phyloP scores from a whole-genome alignment of 2,888 invertebrate species.

The Tricholauxania praeusta region DNA sequence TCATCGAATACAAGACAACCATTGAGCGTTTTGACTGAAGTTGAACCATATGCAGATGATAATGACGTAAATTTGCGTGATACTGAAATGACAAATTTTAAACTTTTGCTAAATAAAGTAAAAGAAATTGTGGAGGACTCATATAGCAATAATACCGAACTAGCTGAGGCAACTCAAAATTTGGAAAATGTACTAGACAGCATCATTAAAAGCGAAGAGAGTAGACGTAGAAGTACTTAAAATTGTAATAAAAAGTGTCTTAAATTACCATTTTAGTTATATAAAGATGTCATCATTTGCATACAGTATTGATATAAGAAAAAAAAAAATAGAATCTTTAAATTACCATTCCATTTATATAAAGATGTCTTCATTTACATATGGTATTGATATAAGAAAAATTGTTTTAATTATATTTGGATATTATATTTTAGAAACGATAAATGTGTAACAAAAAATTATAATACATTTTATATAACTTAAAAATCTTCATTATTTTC shows the following conservation, averaged over 20 bases:
- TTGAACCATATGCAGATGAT: conserved; percentile 33
- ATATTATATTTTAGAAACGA: no score
- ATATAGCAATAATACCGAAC: conserved; percentile 66
- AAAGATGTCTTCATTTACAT: background rate
- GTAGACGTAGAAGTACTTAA: conserved; percentile 52
- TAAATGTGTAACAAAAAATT: no score
- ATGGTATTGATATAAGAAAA: no score
- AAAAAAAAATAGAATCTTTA: background rate
- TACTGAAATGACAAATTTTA: conserved; percentile 65
- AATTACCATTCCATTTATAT: background rate
- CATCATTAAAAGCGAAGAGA: conserved; percentile 65
- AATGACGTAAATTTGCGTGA: conserved; percentile 53
- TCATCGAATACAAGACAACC: conserved; percentile 33
- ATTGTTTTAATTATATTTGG: no score
- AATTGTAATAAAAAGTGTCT: conserved; percentile 37
- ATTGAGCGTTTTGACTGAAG: conserved; percentile 42
- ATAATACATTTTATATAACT: no score
- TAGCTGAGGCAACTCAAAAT: conserved; percentile 66
- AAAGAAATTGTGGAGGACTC: conserved; percentile 67
- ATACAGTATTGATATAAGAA: no score
- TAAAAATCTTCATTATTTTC: no score
- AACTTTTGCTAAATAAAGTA: conserved; percentile 63
- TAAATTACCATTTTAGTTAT: conserved; percentile 14
- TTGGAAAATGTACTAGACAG: conserved; percentile 65
- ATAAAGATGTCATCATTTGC: conserved; percentile 15